phyloP scores from a whole-genome alignment of 2,888 invertebrate species.

The Acanthopleura granulata region DNA sequence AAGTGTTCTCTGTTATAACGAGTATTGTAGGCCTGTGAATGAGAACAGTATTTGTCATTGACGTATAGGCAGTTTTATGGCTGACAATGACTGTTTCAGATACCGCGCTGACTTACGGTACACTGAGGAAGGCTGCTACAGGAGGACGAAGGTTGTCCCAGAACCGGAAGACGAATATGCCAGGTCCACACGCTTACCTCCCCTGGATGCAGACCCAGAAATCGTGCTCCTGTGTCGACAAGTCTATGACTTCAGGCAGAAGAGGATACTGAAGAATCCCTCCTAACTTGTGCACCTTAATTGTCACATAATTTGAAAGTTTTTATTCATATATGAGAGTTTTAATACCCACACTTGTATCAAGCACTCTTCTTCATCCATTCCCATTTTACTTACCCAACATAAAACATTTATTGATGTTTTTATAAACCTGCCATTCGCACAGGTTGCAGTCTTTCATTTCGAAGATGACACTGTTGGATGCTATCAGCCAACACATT shows the following conservation, averaged over 20 bases:
- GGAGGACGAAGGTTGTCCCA: conserved; percentile 41
- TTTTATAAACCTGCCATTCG: no score
- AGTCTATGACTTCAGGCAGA: conserved; percentile 94
- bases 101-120: conserved; percentile 86
- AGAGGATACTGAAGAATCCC: conserved; percentile 77
- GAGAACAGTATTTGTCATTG: conserved; percentile 73
- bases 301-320: no score
- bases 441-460: no score
- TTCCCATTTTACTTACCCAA: no score
- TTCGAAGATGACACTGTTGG: no score
- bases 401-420: no score
- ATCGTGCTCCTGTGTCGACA: conserved; percentile 94
- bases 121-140: conserved; percentile 46
- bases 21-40: conserved; percentile 76
- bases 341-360: no score
- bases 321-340: no score
- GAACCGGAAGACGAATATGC: conserved; percentile 47
- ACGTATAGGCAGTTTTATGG: no score
- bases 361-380: no score
- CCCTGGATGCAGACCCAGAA: conserved; percentile 80
- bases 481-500: no score
- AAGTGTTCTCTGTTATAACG: neutral
- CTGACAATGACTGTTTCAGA: conserved; percentile 72
- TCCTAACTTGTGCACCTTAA: conserved; percentile 29
- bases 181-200: conserved; percentile 70